Evolutionary conservation across 2,888 invertebrate species (phyloP).

Genomic region (Drosophila flavopinicola): DNA sequence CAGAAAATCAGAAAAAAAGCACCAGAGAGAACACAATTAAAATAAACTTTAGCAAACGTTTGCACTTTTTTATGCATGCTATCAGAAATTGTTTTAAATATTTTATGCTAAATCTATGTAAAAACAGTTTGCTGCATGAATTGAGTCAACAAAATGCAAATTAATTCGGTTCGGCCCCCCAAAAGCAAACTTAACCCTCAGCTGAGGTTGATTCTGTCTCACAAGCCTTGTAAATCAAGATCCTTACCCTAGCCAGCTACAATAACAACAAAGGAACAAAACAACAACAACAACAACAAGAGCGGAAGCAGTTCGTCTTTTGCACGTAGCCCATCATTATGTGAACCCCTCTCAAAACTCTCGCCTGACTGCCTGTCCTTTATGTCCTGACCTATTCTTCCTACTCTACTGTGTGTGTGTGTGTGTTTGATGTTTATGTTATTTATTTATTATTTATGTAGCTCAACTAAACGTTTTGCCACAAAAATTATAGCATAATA

Average conservation of each 20-base stretch:
- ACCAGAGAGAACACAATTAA: slow-evolving; percentile 65
- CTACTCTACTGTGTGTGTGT: slow-evolving; percentile 9
- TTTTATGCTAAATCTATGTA: slow-evolving; percentile 75
- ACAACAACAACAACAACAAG: slow-evolving; percentile 12
- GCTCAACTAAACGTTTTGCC: slow-evolving; percentile 80
- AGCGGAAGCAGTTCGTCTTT: slow-evolving; percentile 32
- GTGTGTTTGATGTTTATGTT: slow-evolving; percentile 34
- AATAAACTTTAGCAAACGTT: slow-evolving; percentile 66
- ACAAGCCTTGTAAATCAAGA: slow-evolving; percentile 68
- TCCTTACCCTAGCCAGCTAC: slow-evolving; percentile 15
- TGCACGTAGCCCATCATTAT: slow-evolving; percentile 51
- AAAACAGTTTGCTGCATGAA: slow-evolving; percentile 75
- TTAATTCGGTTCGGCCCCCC: slow-evolving; percentile 44
- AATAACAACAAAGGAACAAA: slow-evolving; percentile 21
- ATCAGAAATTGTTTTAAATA: slow-evolving; percentile 60
- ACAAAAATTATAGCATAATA: slow-evolving; percentile 76
- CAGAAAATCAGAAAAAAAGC: slow-evolving; percentile 50
- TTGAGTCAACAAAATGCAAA: slow-evolving; percentile 77
- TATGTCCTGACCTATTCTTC: background rate
- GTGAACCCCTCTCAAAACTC: slow-evolving; percentile 23
- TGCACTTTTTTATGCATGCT: slow-evolving; percentile 35
- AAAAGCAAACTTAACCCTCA: background rate
- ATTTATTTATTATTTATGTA: slow-evolving; percentile 76
- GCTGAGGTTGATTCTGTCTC: slow-evolving; percentile 28
- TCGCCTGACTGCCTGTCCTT: slow-evolving; percentile 17